These are phyloP conservation scores for Empis stercorea DNA, from an alignment of 2,888 invertebrate genomes.

Conservation along the genomic window DNA sequence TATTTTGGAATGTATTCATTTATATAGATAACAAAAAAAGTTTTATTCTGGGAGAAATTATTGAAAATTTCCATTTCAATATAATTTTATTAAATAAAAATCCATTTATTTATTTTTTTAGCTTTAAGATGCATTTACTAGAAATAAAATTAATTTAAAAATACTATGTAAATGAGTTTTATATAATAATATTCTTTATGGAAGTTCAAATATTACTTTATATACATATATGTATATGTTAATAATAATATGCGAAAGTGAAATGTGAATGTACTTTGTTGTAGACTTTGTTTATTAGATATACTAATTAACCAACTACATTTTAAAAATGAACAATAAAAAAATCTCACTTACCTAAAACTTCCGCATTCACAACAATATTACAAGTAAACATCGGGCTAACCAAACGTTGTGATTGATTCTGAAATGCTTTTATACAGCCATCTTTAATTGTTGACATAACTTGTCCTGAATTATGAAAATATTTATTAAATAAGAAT, in stretches of 20 bases:
- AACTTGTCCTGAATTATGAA: slow-evolving; percentile 55
- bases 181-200: not conserved
- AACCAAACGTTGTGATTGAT: slow-evolving; percentile 80
- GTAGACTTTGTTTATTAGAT: too few species aligned
- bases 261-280: too few species aligned
- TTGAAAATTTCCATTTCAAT: slow-evolving; percentile 1
- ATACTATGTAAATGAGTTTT: not conserved
- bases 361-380: slow-evolving; percentile 75
- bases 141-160: slow-evolving; percentile 19
- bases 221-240: too few species aligned
- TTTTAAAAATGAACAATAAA: not conserved
- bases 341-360: slow-evolving; percentile 58
- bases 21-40: not conserved
- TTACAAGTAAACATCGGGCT: slow-evolving; percentile 85
- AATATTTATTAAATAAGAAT: not conserved
- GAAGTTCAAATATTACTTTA: too few species aligned
- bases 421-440: slow-evolving; percentile 76
- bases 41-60: not conserved
- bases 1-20: not conserved
- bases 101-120: slow-evolving; percentile 23
- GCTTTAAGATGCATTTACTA: slow-evolving; percentile 35
- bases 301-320: too few species aligned
- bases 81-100: not conserved
- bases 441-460: slow-evolving; percentile 84
- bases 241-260: too few species aligned